These are phyloP conservation scores for Sialia sialis DNA, from an alignment of 2,113 vertebrate genomes.

Conservation along the genomic window DNA sequence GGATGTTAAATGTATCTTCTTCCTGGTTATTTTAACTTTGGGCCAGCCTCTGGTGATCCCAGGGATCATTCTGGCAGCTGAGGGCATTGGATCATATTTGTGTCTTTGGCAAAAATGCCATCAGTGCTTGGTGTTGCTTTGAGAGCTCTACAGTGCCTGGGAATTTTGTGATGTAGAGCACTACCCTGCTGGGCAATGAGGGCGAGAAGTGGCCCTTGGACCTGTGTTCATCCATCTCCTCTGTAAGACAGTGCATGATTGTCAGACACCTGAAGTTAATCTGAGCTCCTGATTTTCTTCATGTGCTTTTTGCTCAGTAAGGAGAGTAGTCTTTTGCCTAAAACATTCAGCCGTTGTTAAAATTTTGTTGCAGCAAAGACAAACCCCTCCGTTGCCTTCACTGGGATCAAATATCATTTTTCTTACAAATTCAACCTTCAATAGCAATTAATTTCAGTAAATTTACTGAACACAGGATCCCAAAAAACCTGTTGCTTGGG, in stretches of 20 bases:
- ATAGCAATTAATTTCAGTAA: background rate
- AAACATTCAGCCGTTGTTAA: background rate
- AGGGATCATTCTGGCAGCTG: background rate
- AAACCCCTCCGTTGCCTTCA: background rate
- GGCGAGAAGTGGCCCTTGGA: background rate
- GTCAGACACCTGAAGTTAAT: background rate
- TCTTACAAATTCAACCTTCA: background rate
- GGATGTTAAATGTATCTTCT: background rate
- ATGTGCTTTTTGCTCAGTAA: background rate
- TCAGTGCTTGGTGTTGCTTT: background rate
- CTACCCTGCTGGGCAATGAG: background rate
- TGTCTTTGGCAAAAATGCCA: background rate
- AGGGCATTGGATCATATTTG: background rate
- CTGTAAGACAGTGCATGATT: background rate
- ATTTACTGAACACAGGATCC: background rate
- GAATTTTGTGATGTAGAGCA: background rate
- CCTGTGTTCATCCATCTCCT: background rate
- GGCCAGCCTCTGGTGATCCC: background rate
- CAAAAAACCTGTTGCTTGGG: background rate
- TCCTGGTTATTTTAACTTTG: background rate
- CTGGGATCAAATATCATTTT: background rate
- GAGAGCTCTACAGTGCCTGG: background rate
- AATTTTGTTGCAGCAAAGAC: background rate
- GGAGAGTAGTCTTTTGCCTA: background rate
- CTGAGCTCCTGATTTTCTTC: background rate